Evolutionary conservation across 1,140 invertebrate genomes (phyloP), one percentile per base, ranked within the genome.

Genomic region (Ephestia elutella): DNA sequence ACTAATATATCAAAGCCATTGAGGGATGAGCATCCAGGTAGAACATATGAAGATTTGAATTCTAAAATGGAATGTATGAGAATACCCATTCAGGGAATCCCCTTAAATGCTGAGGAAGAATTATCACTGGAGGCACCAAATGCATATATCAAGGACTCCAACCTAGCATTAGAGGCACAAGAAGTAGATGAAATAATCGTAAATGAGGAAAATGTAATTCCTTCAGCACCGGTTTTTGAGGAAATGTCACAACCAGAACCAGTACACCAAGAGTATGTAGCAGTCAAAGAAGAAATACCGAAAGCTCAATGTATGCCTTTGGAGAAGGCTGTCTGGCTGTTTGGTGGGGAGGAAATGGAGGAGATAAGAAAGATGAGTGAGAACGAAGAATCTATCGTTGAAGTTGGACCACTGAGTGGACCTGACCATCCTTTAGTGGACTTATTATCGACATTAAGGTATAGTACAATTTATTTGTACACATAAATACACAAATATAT

Each of bases 401-500:
- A 85, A 63, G 67, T 68, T 13, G 82, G 85, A 5, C 75, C 79
- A 18, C 19, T 70, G 15, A 74, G 66, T 66, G 73, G 73, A 7
- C 71, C 79, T 18, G 82, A 85, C 49, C 79, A 86, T 71, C 81
- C 82, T n/a, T 67, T 87, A 54, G 71, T 87, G 10, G 85, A 87
- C 68, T 70, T 86, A 11, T 59, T 87, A 49, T 74, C 82, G 38
- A 81, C 78, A 56, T 84, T 83, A 59, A 80, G 76, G 82, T 84
- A 69, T 49, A 38, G 57, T n/a, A 17, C 35, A 5, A 0, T 10
- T 11, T 10, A 19, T 8, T 19, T 10, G 7, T 5, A 28, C 3
- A 28, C 25, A 28, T 3, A 28, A 28, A 5, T 28, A 8, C 3
- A 8, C 8, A 28, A 8, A n/a, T n/a, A n/a, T n/a, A n/a, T n/a